Evolutionary conservation across 2,797 vertebrate species (phyloP), one percentile per base, ranked within the genome.

Genomic region (Epinephelus coioides): DNA sequence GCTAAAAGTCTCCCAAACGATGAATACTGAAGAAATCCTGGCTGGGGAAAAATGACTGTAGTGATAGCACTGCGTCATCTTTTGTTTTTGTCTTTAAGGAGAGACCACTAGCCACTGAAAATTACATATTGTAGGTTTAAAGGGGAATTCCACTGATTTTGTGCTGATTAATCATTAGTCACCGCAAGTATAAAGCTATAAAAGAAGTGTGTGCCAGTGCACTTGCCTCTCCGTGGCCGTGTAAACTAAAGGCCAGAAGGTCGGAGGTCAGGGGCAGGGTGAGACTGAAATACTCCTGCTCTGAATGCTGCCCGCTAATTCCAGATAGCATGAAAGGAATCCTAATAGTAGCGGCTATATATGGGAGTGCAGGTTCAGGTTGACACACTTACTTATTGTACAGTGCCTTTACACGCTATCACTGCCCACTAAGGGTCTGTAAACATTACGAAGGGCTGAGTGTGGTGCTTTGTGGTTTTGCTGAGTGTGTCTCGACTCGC

Each of bases 211-310:
- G 72, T 60, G 19, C 47, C 44, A 7, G 0, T 84, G 77, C 69
- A 80, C 79, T 85, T 88, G 84, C 13, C n/a, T 25, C 15, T 66
- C 62, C 10, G 64, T 69, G 57, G 54, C 62, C 25, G 0, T 50
- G 78, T 81, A 87, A 88, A 82, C 78, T 59, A 56, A 83, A 87
- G 79, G 82, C 69, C n/a, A 70, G 84, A 69, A 79, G 82, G 86
- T 89, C 9, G 0, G 4, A 76, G 88, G 87, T 91, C 85, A 86
- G 72, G 75, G 57, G n/a, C 81, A 68, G 54, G 68, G 84, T 74
- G 70, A 85, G 83, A 85, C 82, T 73, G 76, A 90, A 93, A 92
- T 91, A 92, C 81, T 60, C 63, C 59, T 54, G 30, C 74, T 66
- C 67, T 74, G 70, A 74, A 56, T 54, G 67, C 21, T 73, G 68